Evolutionary conservation across 2,797 vertebrate genomes (phyloP), one percentile per base, ranked within the genome.

Genomic region (Carapus acus): DNA sequence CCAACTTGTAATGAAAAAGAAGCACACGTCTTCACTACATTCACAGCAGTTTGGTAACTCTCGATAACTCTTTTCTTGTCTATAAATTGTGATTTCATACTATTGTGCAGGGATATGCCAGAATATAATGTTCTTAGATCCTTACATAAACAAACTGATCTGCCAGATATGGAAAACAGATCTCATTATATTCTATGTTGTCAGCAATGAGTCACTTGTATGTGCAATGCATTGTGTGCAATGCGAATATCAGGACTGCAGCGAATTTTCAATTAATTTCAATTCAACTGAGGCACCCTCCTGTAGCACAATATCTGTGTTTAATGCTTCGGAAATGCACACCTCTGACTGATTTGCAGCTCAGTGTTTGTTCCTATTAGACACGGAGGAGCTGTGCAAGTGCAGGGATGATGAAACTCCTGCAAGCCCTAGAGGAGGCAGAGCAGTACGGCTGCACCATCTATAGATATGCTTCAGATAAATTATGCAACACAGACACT

Each of bases 401-500:
- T 51, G 56, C 59, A 67, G 50, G 47, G 62, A 70, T 68, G 65
- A 77, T 74, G 54, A 77, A 80, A 79, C 67, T 49, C 40, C 59
- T 59, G 62, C 51, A 43, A 71, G 65, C 60, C 73, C 66, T 54
- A 21, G 42, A 76, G 71, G 74, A 71, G 62, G 47, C 43, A 47
- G 19, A 62, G 60, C 56, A 45, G 52, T 53, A 45, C 54, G 48
- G 49, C 71, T 62, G 54, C 53, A 76, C 61, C 47, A 42, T 71
- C 65, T 65, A 61, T 40, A 59, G 67, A 81, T 71, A 58, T 68
- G 66, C 61, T 44, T 55, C 55, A 62, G 58, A 83, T 85, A 18
- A 85, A 81, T 82, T 57, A 83, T 83, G 63, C 63, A 77, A 27
- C 11, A 43, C 23, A 51, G 56, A 67, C 65, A 62, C 67, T 66